Base-by-base conservation (phyloP, 2,797 vertebrate species). In the Hybognathus amarus region DNA sequence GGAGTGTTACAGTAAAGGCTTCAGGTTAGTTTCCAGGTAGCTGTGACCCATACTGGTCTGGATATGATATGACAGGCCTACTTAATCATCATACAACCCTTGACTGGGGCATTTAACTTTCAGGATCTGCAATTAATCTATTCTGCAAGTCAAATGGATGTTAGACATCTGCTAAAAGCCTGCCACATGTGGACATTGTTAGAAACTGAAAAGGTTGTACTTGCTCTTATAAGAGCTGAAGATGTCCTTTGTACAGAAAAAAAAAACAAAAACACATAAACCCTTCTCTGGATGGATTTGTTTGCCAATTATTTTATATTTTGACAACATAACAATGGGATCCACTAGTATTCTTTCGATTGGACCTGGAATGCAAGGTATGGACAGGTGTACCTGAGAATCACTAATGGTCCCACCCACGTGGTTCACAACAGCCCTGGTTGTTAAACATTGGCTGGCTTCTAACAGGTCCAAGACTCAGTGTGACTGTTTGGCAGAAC, bases 341-440 rank as follows among this genome's bases (percentile, higher is more conserved):
- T 33, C 45, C 45, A 47, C 45, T 15, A 5, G 45, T 47, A 47
- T 47, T 47, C 45, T 33, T 50, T 50, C 3, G 9, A 12, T n/a
- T 33, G 27, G n/a, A 42, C 54, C 45, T 66, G 6, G 1, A 64
- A 36, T 45, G 5, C 17, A 77, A 77, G 54, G 56, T 33, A 64
- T 38, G 22, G 11, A 24, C 42, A 67, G 45, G 15, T 15, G 40
- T 13, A n/a, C 54, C 22, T 42, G 54, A 42, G 38, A 56, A 77
- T 27, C 36, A 42, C 74, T 27, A 61, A 40, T 76, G 42, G 74
- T 61, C 74, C 74, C 54, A 76, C 74, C 74, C 54, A 76, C 54
- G 27, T 45, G 74, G 74, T 61, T 77, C 15, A 42, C 12, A 42
- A 45, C n/a, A 77, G 38, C 54, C 10, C 76, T 77, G n/a, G 13